These are phyloP conservation scores for Cephus spinipes DNA, from an alignment of 2,888 invertebrate genomes.

Conservation along the genomic window DNA sequence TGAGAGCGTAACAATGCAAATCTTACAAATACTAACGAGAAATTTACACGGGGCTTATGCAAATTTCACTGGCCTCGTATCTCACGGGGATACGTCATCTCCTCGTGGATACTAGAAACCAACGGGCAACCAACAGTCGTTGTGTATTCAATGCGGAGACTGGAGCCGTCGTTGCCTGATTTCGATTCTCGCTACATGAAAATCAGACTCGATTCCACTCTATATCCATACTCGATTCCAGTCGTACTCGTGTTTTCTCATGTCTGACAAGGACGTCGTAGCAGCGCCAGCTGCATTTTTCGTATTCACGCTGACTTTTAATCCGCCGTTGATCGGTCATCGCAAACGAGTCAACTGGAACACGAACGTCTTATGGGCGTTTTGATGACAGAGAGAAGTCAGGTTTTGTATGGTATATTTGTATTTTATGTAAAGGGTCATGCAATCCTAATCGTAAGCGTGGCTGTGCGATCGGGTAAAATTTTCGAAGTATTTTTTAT, in stretches of 20 bases:
- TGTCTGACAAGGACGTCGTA: neutral
- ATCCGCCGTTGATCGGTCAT: too few relatives aligned
- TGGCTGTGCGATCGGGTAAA: neutral
- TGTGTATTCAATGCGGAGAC: neutral
- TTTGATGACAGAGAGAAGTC: neutral
- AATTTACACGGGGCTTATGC: constrained; percentile 7
- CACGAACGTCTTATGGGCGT: neutral
- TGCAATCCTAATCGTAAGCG: neutral
- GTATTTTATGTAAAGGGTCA: neutral
- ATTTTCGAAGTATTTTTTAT: neutral
- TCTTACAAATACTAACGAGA: neutral
- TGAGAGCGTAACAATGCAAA: neutral
- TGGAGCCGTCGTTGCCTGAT: neutral
- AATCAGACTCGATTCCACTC: neutral
- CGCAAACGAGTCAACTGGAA: too few relatives aligned
- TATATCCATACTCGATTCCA: too few relatives aligned
- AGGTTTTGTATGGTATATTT: neutral
- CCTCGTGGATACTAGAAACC: neutral
- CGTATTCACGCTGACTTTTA: too few relatives aligned
- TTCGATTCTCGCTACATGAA: neutral
- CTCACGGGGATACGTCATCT: neutral
- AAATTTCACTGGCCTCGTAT: neutral
- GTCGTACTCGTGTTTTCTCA: neutral
- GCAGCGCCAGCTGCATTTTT: neutral
- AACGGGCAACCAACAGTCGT: neutral